Evolutionary conservation across 1,140 invertebrate species (phyloP), one percentile per base, ranked within the genome.

Genomic region (Nasonia giraulti): DNA sequence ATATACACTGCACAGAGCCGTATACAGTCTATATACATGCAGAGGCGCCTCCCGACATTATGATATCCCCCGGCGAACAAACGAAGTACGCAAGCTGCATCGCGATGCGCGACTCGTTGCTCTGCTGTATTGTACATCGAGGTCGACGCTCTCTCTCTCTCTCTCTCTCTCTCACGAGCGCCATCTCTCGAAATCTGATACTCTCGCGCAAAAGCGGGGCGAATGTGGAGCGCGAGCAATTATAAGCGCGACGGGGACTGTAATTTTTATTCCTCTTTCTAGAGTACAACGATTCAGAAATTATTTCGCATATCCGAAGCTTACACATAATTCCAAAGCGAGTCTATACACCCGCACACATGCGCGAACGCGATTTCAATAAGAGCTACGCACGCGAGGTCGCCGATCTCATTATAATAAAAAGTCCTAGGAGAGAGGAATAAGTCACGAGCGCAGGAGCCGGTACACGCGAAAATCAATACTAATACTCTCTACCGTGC

Each of bases 371-470:
- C 5, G 33, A 37, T 74, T 74, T 74, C 71, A 74, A 74, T 74
- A 31, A 27, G 33, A 27, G 27, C 27, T 27, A 33, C 73, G 27
- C 69, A 62, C 27, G 12, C 69, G 74, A 47, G 82, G 74, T 83
- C 74, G 55, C 33, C 74, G 74, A 77, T 83, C 82, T 83, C 75
- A 83, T 83, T 83, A 83, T 83, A 83, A 83, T 83, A 77, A 83
- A 82, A 82, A 77, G 11, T 27, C 5, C 31, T 40, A 37, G 37
- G 73, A 62, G 81, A 17, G 69, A 17, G 69, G 69, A 71, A 20
- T 23, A 44, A 75, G 73, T 76, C 31, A 76, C 50, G 50, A 74
- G 74, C 50, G 74, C 50, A 23, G 37, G 4, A 40, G 37, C 23
- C 6, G 68, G 7, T 33, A 20, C 5, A 44, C 37, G 75, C 74